Conservation (phyloP, 2,797 vertebrate genomes). For the Ara ararauna region DNA sequence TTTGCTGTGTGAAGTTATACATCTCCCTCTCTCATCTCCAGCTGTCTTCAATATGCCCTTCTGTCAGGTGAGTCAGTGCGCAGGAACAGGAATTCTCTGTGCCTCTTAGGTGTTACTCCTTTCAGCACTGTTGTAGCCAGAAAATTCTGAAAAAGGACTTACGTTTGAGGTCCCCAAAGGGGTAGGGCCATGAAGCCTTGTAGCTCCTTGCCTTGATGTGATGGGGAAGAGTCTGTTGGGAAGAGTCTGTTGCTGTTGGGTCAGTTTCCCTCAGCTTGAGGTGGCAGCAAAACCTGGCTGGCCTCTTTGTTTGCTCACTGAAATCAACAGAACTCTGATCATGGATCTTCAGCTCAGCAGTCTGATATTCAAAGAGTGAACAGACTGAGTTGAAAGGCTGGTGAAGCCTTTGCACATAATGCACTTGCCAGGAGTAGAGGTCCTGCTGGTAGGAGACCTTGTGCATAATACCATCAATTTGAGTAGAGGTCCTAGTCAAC, state of each 20-base stretch:
- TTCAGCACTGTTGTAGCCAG: not conserved
- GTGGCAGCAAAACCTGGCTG: not conserved
- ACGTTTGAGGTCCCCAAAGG: not conserved
- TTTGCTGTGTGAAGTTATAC: not conserved
- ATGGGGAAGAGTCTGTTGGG: not conserved
- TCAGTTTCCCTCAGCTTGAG: not conserved
- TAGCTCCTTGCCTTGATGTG: not conserved
- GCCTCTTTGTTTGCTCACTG: not conserved
- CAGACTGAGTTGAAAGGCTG: not conserved
- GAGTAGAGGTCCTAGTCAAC: not conserved
- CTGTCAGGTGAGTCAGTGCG: not conserved
- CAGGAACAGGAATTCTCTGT: not conserved
- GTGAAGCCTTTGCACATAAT: not conserved
- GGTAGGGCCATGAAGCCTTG: not conserved
- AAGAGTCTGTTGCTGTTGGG: not conserved
- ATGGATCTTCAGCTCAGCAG: not conserved
- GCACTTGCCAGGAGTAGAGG: not conserved
- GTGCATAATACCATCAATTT: fast-evolving
- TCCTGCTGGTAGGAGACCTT: not conserved
- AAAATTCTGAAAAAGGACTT: not conserved
- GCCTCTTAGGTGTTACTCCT: not conserved
- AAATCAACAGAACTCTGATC: not conserved
- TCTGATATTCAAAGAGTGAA: not conserved
- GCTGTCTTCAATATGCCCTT: not conserved
- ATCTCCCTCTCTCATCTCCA: not conserved